phyloP scores from a whole-genome alignment of 2,888 invertebrate genomes.

The Drosophila flavopinicola region DNA sequence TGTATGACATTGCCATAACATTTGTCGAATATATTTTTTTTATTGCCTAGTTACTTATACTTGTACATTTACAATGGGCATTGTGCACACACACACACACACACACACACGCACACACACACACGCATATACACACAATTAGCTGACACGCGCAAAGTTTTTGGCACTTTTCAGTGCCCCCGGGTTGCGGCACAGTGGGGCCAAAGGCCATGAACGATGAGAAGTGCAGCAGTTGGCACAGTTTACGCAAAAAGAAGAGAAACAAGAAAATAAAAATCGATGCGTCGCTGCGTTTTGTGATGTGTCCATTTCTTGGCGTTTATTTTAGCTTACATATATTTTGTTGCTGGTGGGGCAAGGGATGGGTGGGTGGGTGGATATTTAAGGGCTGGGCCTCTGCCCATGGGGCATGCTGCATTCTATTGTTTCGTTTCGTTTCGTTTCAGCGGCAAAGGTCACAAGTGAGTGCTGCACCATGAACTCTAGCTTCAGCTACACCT shows the following conservation, averaged over 20 bases:
- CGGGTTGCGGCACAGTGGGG: conserved; percentile 5
- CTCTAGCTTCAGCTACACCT: conserved; percentile 29
- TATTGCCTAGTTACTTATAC: conserved; percentile 41
- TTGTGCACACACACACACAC: conserved; percentile 4
- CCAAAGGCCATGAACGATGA: conserved; percentile 37
- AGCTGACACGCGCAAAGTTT: conserved; percentile 63
- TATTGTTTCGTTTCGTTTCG: conserved; percentile 64
- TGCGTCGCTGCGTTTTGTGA: conserved; percentile 54
- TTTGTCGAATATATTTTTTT: conserved; percentile 42
- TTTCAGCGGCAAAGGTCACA: conserved; percentile 57
- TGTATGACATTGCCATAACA: conserved; percentile 63
- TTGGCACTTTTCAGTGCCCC: conserved; percentile 45
- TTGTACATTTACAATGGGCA: conserved; percentile 22
- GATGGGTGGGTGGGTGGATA: background rate
- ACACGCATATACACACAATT: conserved; percentile 32
- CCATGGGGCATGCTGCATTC: conserved; percentile 41
- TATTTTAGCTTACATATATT: conserved; percentile 17
- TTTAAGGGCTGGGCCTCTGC: background rate
- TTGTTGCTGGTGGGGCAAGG: conserved; percentile 3
- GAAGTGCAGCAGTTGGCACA: conserved; percentile 42
- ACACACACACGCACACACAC: background rate
- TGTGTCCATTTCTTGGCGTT: conserved; percentile 49
- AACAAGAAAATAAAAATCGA: conserved; percentile 44
- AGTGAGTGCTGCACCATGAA: conserved; percentile 56
- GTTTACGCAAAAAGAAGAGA: conserved; percentile 4